Evolutionary conservation across 2,888 invertebrate species (phyloP), one percentile per base, ranked within the genome.

Genomic region (Thumatha senex): DNA sequence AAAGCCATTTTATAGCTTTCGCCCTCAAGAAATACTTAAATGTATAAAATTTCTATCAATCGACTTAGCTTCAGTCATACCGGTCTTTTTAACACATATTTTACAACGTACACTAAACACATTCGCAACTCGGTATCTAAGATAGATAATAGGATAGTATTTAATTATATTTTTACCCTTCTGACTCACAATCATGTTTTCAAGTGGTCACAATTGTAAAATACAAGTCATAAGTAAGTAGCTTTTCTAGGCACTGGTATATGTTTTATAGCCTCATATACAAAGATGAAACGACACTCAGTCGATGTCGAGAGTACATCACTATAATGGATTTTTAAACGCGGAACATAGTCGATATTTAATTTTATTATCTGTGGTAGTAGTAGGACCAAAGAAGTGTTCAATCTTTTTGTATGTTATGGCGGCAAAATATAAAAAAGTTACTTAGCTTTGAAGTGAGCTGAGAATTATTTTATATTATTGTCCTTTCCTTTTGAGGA

Each of bases 191-290:
- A 89, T 88, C 87, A 88, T 84, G 86, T 79, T 84, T 80, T 81
- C 78, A 76, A 81, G 78, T 90, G 87, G 88, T 90, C 88, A 80
- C 77, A 80, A 78, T 82, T 72, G 79, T 88, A 76, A 85, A 63
- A 82, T 88, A 89, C 80, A 85, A 45, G 45, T 90, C 89, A 89
- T 90, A 90, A 90, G 88, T 89, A 85, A 90, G 88, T 89, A 85
- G 84, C 80, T 74, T 86, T 83, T 76, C 86, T 90, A 91, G 90
- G 90, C 90, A 90, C 90, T 89, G 83, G 71, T 83, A 86, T 69
- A 83, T 74, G 74, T 76, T 78, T 63, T 24, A 4, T 84, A 88
- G 89, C 89, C 86, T 86, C 83, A 67, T 80, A 70, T 57, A 63
- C 63, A 78, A 75, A 67, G 70, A 70, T 74, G 73, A 72, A 74